Conservation (phyloP, 2,797 vertebrate species). For the Sebastes hubbsi region DNA sequence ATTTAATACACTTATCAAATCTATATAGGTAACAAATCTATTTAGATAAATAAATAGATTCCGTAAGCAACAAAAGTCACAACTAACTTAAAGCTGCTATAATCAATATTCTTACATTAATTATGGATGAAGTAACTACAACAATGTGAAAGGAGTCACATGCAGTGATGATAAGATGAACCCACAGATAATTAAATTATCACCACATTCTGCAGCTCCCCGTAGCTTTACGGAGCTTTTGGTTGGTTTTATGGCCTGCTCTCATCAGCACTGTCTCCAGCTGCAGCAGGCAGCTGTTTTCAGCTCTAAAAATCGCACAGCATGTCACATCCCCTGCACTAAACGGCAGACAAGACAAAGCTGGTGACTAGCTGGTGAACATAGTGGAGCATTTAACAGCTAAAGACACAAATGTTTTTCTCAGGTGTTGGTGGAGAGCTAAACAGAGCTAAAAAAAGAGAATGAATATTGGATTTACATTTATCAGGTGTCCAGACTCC, state of each 20-base stretch:
- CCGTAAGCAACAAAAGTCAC: not conserved
- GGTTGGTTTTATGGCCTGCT: not conserved
- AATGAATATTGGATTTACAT: not conserved
- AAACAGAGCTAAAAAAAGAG: not conserved
- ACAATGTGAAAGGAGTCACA: not conserved
- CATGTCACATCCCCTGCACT: not conserved
- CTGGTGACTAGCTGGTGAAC: not conserved
- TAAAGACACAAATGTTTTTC: not conserved
- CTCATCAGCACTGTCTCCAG: not conserved
- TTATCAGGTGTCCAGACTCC: not conserved
- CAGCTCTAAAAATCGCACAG: not conserved
- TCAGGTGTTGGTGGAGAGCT: not conserved
- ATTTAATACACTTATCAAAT: not conserved
- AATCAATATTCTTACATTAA: not conserved
- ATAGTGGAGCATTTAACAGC: not conserved
- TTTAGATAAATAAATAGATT: not conserved
- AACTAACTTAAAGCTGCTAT: not conserved
- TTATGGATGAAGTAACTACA: not conserved
- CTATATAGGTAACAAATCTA: not conserved
- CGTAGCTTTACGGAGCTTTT: not conserved
- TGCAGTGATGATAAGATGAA: not conserved
- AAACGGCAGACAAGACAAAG: not conserved
- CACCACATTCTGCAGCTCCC: not conserved
- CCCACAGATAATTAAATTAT: not conserved
- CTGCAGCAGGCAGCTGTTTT: not conserved